Base-by-base conservation (phyloP, 2,113 vertebrate species). In the Oreamnos americanus region DNA sequence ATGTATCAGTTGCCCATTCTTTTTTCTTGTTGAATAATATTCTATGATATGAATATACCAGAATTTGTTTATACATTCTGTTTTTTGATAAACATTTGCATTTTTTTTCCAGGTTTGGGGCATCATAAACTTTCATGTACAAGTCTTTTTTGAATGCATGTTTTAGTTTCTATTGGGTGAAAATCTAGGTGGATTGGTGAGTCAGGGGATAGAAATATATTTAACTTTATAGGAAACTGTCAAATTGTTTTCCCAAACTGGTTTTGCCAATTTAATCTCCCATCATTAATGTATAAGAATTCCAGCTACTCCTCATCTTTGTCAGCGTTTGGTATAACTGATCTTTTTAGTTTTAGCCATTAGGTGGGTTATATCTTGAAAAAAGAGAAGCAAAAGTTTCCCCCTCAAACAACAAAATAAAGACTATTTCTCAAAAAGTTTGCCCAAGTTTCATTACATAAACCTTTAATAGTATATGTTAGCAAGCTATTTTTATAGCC, bases 141-240 rank as follows among this genome's bases (percentile, higher is more conserved):
- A 96, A 79, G 33, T 79, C 45, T 89, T 78, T 84, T 89, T 55
- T 87, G 45, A 25, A 39, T 6, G 51, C 8, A 12, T 55, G 14
- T 93, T 87, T 97, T 96, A 57, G 74, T 98, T 96, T 90, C 14
- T 87, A 17, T 51, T 64, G 33, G 10, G 15, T 89, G 45, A 85
- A 55, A 45, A 53, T 28, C 60, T 89, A 36, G 55, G 14, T 93
- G 45, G 45, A 60, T 62, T 91, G 11, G 12, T 97, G 86, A 49
- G 5, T 51, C 87, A 90, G 16, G 21, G 9, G 16, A 55, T 67
- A 91, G 26, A 93, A 91, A 60, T 83, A 82, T 47, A 3, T 89
- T 71, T 96, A 90, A 36, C 39, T 86, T 96, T 76, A 87, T 57
- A 25, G 51, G n/a, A 96, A 95, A 79, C 16, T 58, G 4, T 28